phyloP scores from a whole-genome alignment of 2,888 invertebrate genomes.

The Phengaris alcon region DNA sequence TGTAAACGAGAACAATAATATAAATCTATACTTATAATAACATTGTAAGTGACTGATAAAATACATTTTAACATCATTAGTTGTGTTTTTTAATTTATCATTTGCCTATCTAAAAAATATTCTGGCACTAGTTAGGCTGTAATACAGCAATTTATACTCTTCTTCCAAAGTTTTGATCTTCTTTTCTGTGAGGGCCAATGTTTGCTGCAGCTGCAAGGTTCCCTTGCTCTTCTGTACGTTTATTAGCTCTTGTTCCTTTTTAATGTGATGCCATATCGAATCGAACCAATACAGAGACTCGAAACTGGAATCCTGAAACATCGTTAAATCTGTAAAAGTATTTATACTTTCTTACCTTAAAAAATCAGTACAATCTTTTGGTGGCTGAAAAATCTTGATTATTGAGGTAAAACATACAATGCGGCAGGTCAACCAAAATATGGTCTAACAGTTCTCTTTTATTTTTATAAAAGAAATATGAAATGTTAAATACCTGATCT shows the following conservation, averaged over 20 bases:
- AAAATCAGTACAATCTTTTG: not conserved
- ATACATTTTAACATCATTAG: not conserved
- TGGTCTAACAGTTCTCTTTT: too few relatives aligned
- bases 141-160: constrained; percentile 94
- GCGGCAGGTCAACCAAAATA: too few relatives aligned
- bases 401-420: too few relatives aligned
- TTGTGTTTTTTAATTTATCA: constrained; percentile 41
- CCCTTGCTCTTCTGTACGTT: constrained; percentile 83
- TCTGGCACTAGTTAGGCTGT: constrained; percentile 94
- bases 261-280: constrained; percentile 87
- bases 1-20: not conserved
- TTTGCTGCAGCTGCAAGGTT: constrained; percentile 95
- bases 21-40: constrained; percentile 1
- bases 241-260: constrained; percentile 78
- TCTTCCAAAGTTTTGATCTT: constrained; percentile 84
- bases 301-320: constrained; percentile 83
- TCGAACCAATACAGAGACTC: constrained; percentile 98
- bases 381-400: not conserved
- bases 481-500: constrained; percentile 81
- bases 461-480: too few relatives aligned
- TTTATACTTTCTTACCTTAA: too few relatives aligned
- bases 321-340: not conserved
- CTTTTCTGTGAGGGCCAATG: constrained; percentile 92
- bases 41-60: constrained; percentile 3
- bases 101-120: constrained; percentile 90